phyloP scores from a whole-genome alignment of 2,888 invertebrate species.

The Dynastes hyllus region DNA sequence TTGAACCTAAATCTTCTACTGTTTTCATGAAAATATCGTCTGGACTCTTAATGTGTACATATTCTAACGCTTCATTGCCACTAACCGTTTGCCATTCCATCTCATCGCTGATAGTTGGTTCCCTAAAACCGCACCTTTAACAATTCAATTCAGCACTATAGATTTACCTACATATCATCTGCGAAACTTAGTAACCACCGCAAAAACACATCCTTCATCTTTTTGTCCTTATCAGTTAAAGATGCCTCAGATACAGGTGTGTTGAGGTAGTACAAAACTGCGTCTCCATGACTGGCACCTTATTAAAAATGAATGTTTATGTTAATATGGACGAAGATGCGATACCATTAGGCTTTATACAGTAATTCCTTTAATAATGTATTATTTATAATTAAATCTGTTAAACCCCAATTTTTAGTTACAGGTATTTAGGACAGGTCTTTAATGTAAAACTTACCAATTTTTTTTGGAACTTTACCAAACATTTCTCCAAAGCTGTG shows the following conservation, averaged over 20 bases:
- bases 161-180: conserved; percentile 22
- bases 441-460: not conserved
- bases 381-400: too few species aligned
- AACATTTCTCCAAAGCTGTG: conserved; percentile 18
- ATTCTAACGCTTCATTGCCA: conserved; percentile 4
- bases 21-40: conserved; percentile 21
- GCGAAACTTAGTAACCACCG: conserved; percentile 43
- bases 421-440: not conserved
- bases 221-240: conserved; percentile 37
- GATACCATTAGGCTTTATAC: too few species aligned
- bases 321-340: not conserved
- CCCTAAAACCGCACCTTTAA: conserved; percentile 13
- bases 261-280: conserved; percentile 37
- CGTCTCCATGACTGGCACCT: conserved; percentile 49
- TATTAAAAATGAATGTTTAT: not conserved
- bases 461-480: conserved; percentile 11
- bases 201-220: conserved; percentile 44
- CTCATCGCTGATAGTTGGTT: conserved; percentile 12
- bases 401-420: not conserved
- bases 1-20: conserved; percentile 30
- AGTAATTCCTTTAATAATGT: too few species aligned
- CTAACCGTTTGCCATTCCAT: conserved; percentile 39
- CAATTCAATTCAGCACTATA: not conserved
- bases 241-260: conserved; percentile 13
- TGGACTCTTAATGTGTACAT: conserved; percentile 28